Evolutionary conservation across 2,113 vertebrate species (phyloP).

Genomic region (Amphilophus citrinellus): DNA sequence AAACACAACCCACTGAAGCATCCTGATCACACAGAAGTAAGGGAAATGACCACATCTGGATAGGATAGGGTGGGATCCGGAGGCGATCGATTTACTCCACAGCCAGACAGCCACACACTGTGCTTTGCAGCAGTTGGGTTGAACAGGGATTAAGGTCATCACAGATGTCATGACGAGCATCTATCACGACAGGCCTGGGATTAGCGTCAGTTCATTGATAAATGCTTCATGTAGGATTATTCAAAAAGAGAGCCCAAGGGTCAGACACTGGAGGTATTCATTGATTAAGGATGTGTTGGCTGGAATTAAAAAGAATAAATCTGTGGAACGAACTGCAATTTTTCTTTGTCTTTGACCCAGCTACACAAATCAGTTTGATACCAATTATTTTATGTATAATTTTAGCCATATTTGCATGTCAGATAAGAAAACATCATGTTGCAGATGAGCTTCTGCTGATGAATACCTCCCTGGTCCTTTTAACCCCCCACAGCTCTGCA

Average conservation of each 20-base stretch:
- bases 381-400: background rate
- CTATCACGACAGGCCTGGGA: constrained; percentile 43
- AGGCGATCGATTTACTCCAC: constrained; percentile 12
- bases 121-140: constrained; percentile 21
- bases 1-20: background rate
- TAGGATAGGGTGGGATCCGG: background rate
- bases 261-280: background rate
- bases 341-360: background rate
- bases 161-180: constrained; percentile 54
- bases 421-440: background rate
- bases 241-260: background rate
- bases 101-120: constrained; percentile 1
- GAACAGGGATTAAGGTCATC: constrained; percentile 68
- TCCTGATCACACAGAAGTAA: background rate
- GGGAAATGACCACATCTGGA: background rate
- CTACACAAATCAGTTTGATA: background rate
- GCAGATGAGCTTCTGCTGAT: constrained; percentile 26
- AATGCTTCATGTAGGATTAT: constrained; percentile 17
- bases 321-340: background rate
- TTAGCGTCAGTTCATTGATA: constrained; percentile 57
- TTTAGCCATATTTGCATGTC: background rate
- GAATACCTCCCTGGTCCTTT: background rate
- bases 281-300: background rate
- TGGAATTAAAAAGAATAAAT: background rate
- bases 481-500: constrained; percentile 10